Percentiles rank a stretch among this genome's conserved stretches.
phyloP scores from a whole-genome alignment of 2,888 invertebrate genomes.

The Diabrotica balteata region DNA sequence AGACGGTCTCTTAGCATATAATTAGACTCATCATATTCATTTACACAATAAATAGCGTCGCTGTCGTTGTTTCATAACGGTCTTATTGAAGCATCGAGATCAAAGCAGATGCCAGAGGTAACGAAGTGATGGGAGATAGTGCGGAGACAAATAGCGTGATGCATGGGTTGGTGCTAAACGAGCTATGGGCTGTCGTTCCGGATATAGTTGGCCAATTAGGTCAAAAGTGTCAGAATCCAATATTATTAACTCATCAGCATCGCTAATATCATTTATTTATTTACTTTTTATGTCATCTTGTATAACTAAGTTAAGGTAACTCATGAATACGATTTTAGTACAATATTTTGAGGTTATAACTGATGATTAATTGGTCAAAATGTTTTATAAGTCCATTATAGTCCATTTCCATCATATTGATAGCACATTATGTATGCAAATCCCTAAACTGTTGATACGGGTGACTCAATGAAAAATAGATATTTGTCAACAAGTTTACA shows the following conservation, averaged over 20 bases:
- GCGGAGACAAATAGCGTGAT: neutral
- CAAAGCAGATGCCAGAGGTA: constrained; percentile 7
- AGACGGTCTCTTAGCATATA: constrained; percentile 11
- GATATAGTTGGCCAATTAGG: neutral
- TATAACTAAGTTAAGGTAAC: too few species aligned
- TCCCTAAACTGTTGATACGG: too few species aligned
- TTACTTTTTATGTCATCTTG: too few species aligned
- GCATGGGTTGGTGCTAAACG: neutral
- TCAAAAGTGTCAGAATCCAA: neutral
- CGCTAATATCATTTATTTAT: too few species aligned
- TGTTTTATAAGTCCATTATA: too few species aligned
- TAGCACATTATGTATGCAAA: too few species aligned
- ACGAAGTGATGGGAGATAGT: neutral
- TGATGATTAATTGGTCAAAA: too few species aligned
- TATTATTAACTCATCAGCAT: neutral
- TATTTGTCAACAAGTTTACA: too few species aligned
- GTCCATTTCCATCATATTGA: too few species aligned
- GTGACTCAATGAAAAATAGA: too few species aligned
- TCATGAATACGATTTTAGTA: too few species aligned
- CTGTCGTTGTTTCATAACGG: constrained; percentile 1
- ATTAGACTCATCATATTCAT: constrained; percentile 13
- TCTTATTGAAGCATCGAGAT: constrained; percentile 11
- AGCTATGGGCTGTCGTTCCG: neutral
- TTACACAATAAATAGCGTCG: constrained; percentile 10
- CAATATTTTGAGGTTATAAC: too few species aligned